Evolutionary conservation across 2,888 invertebrate species (phyloP).

Genomic region (Trichogramma dendrolimi): DNA sequence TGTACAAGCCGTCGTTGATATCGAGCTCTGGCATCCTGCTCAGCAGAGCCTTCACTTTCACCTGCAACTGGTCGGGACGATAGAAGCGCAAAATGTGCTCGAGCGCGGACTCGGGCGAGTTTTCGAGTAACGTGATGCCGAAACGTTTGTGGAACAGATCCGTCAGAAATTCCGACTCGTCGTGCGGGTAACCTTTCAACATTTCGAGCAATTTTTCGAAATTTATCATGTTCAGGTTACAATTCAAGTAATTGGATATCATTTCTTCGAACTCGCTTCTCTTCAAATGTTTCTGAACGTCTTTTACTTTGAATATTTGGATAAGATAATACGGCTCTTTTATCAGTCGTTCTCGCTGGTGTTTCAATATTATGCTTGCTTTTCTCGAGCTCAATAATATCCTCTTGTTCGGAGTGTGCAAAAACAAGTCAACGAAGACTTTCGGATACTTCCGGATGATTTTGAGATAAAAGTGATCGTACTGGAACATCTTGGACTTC

Average conservation of each 20-base stretch:
- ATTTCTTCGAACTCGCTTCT: constrained; percentile 5
- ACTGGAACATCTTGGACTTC: constrained; percentile 11
- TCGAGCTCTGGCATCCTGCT: no score
- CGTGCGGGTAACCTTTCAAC: constrained; percentile 10
- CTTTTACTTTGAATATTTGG: constrained; percentile 14
- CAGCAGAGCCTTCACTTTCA: no score
- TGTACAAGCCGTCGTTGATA: no score
- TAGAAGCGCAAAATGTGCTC: no score
- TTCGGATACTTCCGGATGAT: constrained; percentile 12
- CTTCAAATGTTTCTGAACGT: constrained; percentile 2
- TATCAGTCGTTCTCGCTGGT: constrained; percentile 6
- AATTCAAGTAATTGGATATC: constrained; percentile 18
- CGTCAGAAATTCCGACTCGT: constrained; percentile 9
- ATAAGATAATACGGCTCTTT: constrained; percentile 14
- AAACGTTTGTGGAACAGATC: constrained; percentile 12
- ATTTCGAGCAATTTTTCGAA: constrained; percentile 8
- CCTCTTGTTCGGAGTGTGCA: constrained; percentile 4
- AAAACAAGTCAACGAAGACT: constrained; percentile 21
- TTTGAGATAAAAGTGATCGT: constrained; percentile 18
- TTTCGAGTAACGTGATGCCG: constrained; percentile 6
- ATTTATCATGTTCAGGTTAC: constrained; percentile 3
- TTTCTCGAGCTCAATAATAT: constrained; percentile 14
- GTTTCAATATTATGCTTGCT: constrained; percentile 10
- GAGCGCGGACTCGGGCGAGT: neutral
- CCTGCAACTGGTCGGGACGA: no score